These are phyloP conservation scores for Gopherus evgoodei DNA, from an alignment of 2,113 vertebrate species.

Conservation along the genomic window DNA sequence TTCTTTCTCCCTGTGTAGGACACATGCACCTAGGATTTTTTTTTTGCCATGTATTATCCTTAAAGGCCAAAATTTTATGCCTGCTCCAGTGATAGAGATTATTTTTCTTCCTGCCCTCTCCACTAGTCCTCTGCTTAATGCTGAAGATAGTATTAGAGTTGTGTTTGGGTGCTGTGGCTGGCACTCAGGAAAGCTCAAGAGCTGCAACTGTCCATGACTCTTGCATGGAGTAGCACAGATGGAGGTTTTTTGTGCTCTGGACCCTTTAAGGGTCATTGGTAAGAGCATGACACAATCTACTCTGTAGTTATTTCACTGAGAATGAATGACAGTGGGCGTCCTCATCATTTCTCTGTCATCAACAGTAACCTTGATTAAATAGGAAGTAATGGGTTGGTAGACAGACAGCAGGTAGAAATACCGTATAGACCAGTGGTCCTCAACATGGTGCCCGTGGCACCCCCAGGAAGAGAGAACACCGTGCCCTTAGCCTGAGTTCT, in stretches of 20 bases:
- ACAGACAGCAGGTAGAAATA: conserved; percentile 22
- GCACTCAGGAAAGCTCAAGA: background rate
- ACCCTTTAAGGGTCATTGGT: fast-evolving
- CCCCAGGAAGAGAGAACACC: too few species aligned
- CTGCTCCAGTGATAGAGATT: background rate
- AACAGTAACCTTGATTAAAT: conserved; percentile 37
- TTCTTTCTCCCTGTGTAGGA: background rate
- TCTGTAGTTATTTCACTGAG: background rate
- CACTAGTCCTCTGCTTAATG: background rate
- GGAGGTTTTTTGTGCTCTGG: background rate
- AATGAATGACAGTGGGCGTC: background rate
- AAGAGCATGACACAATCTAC: background rate
- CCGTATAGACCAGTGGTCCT: background rate
- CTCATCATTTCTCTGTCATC: conserved; percentile 20
- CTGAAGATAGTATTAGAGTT: background rate
- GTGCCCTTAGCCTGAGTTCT: too few species aligned
- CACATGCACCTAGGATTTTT: background rate
- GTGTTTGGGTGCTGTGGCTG: background rate
- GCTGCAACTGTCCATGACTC: background rate
- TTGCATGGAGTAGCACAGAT: background rate
- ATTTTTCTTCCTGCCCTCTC: background rate
- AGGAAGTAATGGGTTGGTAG: conserved; percentile 27
- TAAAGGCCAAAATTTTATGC: background rate
- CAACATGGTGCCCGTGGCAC: too few species aligned
- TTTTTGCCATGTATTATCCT: background rate